phyloP scores from a whole-genome alignment of 2,888 invertebrate species.

The Hetaerina titia region DNA sequence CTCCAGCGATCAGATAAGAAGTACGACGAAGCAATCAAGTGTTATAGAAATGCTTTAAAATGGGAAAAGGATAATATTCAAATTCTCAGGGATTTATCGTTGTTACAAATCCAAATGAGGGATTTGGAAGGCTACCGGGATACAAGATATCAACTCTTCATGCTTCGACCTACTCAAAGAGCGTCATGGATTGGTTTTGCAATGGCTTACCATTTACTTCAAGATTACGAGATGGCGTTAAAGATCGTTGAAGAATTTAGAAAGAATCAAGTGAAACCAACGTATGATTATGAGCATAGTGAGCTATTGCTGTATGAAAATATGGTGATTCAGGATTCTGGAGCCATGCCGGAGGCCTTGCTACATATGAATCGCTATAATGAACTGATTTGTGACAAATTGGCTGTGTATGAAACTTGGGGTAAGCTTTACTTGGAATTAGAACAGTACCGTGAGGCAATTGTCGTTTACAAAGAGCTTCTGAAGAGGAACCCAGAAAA shows the following conservation, averaged over 20 bases:
- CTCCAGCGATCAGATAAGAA: conserved; percentile 98
- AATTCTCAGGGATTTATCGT: conserved; percentile 96
- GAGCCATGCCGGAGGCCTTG: conserved; percentile 91
- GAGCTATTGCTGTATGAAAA: conserved; percentile 98
- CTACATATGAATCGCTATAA: conserved; percentile 92
- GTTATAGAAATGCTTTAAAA: conserved; percentile 98
- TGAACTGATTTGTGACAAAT: conserved; percentile 95
- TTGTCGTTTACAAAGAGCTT: conserved; percentile 89
- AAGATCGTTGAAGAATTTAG: conserved; percentile 97
- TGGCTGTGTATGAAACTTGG: conserved; percentile 94
- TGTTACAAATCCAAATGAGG: conserved; percentile 99
- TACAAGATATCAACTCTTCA: conserved; percentile 97
- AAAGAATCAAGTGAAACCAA: conserved; percentile 86
- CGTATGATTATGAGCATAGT: conserved; percentile 97
- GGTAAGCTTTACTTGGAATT: conserved; percentile 83
- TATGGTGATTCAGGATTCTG: conserved; percentile 96
- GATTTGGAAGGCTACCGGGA: conserved; percentile 99
- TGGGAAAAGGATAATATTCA: conserved; percentile 99
- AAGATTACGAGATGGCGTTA: conserved; percentile 97
- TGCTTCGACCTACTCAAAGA: conserved; percentile 96
- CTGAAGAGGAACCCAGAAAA: conserved; percentile 98
- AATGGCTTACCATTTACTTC: conserved; percentile 98
- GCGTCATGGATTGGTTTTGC: conserved; percentile 99
- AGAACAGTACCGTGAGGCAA: conserved; percentile 84
- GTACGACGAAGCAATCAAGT: conserved; percentile 99